These are phyloP conservation scores for Monopterus albus DNA, from an alignment of 2,113 vertebrate species.

Conservation along the genomic window DNA sequence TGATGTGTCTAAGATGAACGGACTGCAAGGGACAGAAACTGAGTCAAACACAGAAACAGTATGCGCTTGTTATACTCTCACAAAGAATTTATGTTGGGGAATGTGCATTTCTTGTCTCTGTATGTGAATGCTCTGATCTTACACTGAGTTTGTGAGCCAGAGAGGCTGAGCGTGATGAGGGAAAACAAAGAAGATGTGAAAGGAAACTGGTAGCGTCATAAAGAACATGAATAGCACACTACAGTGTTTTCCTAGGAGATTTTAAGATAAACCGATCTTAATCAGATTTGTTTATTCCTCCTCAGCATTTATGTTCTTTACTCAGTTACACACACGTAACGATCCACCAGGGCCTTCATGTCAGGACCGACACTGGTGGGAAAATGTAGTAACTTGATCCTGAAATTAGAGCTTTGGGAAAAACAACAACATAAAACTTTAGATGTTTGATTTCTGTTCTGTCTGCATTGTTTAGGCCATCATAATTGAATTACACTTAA, in stretches of 20 bases:
- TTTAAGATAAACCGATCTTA: slow-evolving; percentile 44
- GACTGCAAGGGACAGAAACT: slow-evolving; percentile 20
- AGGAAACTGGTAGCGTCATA: slow-evolving; percentile 18
- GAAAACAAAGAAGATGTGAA: slow-evolving; percentile 25
- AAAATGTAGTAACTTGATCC: slow-evolving; percentile 32
- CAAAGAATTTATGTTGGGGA: slow-evolving; percentile 43
- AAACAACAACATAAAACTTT: not conserved
- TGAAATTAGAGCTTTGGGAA: slow-evolving; percentile 21
- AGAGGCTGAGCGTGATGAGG: slow-evolving; percentile 4
- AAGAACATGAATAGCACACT: not conserved
- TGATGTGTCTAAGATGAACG: slow-evolving; percentile 35
- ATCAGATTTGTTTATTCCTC: slow-evolving; percentile 54
- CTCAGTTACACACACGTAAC: slow-evolving; percentile 30
- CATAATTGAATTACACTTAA: not conserved
- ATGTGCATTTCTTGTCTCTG: slow-evolving; percentile 49
- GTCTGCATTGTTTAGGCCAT: not conserved
- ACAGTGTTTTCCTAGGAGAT: slow-evolving; percentile 38
- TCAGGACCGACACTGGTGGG: slow-evolving; percentile 31
- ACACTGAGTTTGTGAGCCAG: too few species aligned
- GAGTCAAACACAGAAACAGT: slow-evolving; percentile 41
- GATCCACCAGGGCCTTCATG: slow-evolving; percentile 30
- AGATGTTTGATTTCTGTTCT: not conserved
- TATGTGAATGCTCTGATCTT: slow-evolving; percentile 61
- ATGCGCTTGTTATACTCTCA: slow-evolving; percentile 58
- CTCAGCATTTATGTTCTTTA: slow-evolving; percentile 48